Conservation (phyloP, 2,888 invertebrate genomes). For the Lepidochitona cinerea region DNA sequence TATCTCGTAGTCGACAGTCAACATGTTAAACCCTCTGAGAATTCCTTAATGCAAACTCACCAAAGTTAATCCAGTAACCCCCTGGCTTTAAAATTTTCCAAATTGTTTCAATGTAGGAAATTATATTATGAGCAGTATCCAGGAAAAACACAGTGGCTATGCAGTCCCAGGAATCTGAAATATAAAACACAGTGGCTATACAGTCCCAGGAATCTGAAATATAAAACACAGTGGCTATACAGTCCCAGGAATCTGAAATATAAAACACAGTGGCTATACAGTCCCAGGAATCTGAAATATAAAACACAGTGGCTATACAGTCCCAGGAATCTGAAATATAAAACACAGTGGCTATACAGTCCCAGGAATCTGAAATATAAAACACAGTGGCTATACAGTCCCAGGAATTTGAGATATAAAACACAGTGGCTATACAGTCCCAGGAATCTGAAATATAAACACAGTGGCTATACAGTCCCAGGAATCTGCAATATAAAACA, state of each 20-base stretch:
- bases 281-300: not conserved
- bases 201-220: not conserved
- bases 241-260: not conserved
- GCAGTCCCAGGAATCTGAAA: slow-evolving; percentile 85
- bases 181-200: not conserved
- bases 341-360: too few relatives aligned
- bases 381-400: too few relatives aligned
- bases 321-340: too few relatives aligned
- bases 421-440: too few relatives aligned
- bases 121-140: slow-evolving; percentile 97
- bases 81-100: slow-evolving; percentile 89
- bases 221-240: not conserved
- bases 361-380: too few relatives aligned
- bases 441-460: too few relatives aligned
- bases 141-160: slow-evolving; percentile 98
- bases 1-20: too few relatives aligned
- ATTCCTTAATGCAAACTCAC: slow-evolving; percentile 46
- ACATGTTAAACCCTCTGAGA: too few relatives aligned
- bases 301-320: not conserved
- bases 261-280: not conserved
- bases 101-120: slow-evolving; percentile 94
- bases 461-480: too few relatives aligned
- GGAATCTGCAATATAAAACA: too few relatives aligned
- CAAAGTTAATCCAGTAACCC: slow-evolving; percentile 73
- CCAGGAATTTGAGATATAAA: too few relatives aligned